phyloP scores from a whole-genome alignment of 2,113 vertebrate genomes.

The Petrocephalus zakoni region DNA sequence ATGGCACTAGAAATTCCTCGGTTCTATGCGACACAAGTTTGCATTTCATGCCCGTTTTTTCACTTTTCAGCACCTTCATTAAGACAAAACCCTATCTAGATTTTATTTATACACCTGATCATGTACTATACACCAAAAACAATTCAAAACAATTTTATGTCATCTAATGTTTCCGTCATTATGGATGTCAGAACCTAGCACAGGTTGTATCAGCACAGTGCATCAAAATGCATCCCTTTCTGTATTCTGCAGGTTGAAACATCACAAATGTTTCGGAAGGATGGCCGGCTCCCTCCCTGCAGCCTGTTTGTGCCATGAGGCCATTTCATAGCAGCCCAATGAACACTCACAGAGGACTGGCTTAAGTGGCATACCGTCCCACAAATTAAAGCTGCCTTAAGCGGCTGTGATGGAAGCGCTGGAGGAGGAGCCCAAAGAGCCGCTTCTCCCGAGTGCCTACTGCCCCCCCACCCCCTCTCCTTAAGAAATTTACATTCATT shows the following conservation, averaged over 20 bases:
- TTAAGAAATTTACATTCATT: constrained; percentile 15
- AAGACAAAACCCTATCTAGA: background rate
- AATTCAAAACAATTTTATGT: background rate
- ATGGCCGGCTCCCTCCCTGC: background rate
- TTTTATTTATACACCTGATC: no score
- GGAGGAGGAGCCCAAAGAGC: background rate
- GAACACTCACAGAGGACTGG: background rate
- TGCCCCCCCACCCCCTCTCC: background rate
- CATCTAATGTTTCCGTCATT: background rate
- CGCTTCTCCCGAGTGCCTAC: background rate
- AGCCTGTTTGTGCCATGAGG: background rate
- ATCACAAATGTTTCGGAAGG: background rate
- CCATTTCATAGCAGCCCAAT: background rate
- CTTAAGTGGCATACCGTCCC: background rate
- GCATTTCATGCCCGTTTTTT: background rate
- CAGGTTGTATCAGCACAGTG: background rate
- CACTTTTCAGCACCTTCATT: background rate
- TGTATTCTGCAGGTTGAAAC: background rate
- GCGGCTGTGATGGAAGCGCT: background rate
- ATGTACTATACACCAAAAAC: background rate
- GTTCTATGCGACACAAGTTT: background rate
- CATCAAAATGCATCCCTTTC: background rate
- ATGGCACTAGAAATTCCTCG: background rate
- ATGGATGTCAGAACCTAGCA: background rate
- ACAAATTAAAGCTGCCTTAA: background rate